Evolutionary conservation across 2,113 vertebrate species (phyloP).

Genomic region (Cariama cristata): DNA sequence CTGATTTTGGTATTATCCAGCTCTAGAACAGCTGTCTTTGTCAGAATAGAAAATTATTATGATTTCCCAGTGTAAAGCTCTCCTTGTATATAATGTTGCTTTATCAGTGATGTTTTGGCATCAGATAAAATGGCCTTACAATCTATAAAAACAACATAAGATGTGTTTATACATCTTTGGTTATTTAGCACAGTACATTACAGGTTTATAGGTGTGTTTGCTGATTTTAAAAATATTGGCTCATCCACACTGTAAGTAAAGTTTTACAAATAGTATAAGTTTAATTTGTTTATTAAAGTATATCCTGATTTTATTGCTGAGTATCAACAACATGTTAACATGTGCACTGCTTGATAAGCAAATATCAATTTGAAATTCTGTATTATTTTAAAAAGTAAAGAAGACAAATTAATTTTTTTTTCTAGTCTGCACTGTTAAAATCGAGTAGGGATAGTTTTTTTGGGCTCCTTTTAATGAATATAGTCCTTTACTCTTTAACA

Average conservation of each 20-base stretch:
- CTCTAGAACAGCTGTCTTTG: conserved; percentile 22
- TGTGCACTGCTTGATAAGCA: not conserved
- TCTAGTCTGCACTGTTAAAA: not conserved
- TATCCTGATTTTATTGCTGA: not conserved
- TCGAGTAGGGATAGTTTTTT: not conserved
- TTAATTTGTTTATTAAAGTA: not conserved
- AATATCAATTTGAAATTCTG: not conserved
- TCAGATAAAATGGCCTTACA: conserved; percentile 33
- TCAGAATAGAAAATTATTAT: conserved; percentile 39
- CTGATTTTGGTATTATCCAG: conserved; percentile 28
- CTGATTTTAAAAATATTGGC: not conserved
- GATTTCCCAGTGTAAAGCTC: conserved; percentile 35
- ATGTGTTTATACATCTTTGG: not conserved
- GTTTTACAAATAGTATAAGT: not conserved
- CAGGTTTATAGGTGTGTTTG: not conserved
- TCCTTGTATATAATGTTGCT: conserved; percentile 16
- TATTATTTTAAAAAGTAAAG: not conserved
- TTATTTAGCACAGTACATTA: not conserved
- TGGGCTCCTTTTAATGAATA: not conserved
- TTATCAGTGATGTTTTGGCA: conserved; percentile 35
- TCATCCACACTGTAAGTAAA: not conserved
- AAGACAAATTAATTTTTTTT: not conserved
- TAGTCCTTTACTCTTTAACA: not conserved
- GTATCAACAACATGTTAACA: not conserved
- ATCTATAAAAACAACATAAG: not conserved